Base-by-base conservation (phyloP, 2,888 invertebrate species). In the Drosophila lutescens region DNA sequence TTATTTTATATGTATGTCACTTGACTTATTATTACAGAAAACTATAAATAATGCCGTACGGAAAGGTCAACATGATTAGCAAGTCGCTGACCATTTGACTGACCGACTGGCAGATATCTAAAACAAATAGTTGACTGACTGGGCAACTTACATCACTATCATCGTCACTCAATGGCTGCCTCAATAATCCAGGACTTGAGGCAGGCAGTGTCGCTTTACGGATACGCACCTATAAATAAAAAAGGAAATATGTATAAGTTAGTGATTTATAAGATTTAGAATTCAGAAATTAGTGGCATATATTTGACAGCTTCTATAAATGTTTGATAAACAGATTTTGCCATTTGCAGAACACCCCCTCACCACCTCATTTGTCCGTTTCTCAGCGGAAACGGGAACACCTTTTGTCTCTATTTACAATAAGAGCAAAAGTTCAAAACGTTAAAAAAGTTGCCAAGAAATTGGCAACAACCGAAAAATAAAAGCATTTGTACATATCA, bases 131-230 rank as follows among this genome's bases (percentile, higher is more conserved):
- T 51, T 56, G 40, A 43, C 34, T 49, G 68, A 53, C 43, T 51
- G 36, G 36, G 20, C 55, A 20, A 71, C 69, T 70, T 60, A 61
- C 65, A 70, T 69, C 46, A 65, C 50, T 70, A 70, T 60, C 70
- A 69, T 59, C 74, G 67, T 65, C 60, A 69, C 58, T 56, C 49
- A 53, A 74, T 78, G 80, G 69, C 87, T 80, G 86, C 82, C 86
- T 88, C 86, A 86, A 86, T 86, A 86, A 88, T 86, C 86, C 86
- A 88, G 86, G 86, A 86, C 88, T 86, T 86, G 86, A 86, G 86
- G 88, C 86, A 86, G 87, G 70, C 86, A 86, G 72, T 58, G 75
- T 65, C 46, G 47, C 56, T 65, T 59, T 58, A 59, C 63, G 71
- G 40, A 80, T 85, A 86, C 87, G 62, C 80, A 86, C 88, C 86